Evolutionary conservation across 2,888 invertebrate species (phyloP).

Genomic region (Leucania comma): DNA sequence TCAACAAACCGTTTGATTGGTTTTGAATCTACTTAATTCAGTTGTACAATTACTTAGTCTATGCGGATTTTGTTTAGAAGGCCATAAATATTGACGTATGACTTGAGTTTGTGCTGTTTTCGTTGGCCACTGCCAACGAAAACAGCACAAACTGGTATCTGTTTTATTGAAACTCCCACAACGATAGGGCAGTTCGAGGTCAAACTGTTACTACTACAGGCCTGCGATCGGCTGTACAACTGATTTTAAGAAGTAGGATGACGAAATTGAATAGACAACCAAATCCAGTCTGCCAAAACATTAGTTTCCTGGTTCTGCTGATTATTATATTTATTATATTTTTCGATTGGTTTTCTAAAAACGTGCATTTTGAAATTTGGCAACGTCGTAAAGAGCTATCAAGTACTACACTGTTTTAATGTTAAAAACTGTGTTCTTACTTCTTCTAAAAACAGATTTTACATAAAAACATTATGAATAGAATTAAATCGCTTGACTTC

Average conservation of each 20-base stretch:
- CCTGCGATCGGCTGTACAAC: not conserved
- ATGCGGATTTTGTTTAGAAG: not conserved
- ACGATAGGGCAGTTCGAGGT: not conserved
- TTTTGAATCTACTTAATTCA: not conserved
- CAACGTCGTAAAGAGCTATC: not conserved
- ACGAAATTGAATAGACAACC: not conserved
- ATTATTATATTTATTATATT: too few relatives aligned
- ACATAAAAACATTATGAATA: too few relatives aligned
- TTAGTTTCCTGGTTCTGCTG: not conserved
- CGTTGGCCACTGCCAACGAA: not conserved
- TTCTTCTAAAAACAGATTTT: not conserved
- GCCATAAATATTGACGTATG: too few relatives aligned
- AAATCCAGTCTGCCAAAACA: not conserved
- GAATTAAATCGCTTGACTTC: not conserved
- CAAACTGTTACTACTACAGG: not conserved
- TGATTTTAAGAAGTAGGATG: not conserved
- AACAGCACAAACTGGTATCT: not conserved
- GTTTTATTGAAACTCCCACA: not conserved
- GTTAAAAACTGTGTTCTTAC: not conserved
- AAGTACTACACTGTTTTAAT: not conserved
- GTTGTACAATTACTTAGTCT: too few relatives aligned
- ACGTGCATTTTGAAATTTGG: not conserved
- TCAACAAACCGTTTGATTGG: not conserved
- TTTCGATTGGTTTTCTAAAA: not conserved
- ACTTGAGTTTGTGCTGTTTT: too few relatives aligned